Evolutionary conservation across 2,797 vertebrate species (phyloP), one percentile per base, ranked within the genome.

Genomic region (Gymnodraco acuticeps): DNA sequence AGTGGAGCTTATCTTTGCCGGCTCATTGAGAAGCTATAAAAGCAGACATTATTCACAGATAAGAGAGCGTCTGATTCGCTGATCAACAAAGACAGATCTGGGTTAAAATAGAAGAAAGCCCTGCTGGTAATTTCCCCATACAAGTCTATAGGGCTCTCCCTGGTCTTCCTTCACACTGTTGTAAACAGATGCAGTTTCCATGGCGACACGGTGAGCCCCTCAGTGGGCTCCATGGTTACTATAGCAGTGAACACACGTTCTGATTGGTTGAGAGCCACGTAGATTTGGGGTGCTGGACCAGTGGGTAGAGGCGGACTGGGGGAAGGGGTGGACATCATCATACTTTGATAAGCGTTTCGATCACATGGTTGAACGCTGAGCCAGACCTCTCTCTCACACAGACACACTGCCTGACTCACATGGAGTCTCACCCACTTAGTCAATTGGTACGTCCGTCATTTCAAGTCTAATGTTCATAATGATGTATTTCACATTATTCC

Each of bases 111-210:
- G 61, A 78, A 75, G 8, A 56, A 55, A 38, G 20, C 53, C 27
- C 27, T 19, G 23, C 9, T n/a, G 64, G 60, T 82, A 41, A 56
- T 82, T 52, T 75, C 72, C 56, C 74, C 13, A 33, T 66, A 72
- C 23, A 51, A 50, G 74, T 77, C 76, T 73, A 62, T 75, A 63
- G 33, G 69, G 63, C 75, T 73, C 81, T 71, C 73, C 61, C 68
- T 79, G 38, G 43, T 75, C 78, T 31, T 50, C 70, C 72, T 72
- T 87, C 87, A 81, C 83, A 88, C 83, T 64, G 77, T 88, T 94
- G 94, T 96, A 96, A 95, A 96, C 96, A 96, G 94, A 96, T 96
- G 94, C 95, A 95, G 96, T 96, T 96, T 94, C 96, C 93, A 96
- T 95, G 93, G 94, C 58, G 76, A 96, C 91, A 75, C 38, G 87